Base-by-base conservation (phyloP, 2,113 vertebrate species). In the Saguinus midas region DNA sequence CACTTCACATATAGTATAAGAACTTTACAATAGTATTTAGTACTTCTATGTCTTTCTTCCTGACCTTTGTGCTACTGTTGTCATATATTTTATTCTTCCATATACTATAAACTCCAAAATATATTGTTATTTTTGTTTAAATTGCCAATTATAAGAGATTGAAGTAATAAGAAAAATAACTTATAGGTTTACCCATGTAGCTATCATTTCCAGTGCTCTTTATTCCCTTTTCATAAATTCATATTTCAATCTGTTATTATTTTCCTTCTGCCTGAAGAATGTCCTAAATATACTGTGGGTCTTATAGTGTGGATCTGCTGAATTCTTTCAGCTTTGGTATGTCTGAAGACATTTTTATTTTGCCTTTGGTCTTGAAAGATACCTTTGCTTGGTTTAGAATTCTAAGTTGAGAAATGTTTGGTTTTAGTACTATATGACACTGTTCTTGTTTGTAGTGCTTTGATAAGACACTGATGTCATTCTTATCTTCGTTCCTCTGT, bases 51-150 rank as follows among this genome's bases (percentile, higher is more conserved):
- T 95, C 80, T 76, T 93, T 90, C 58, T 57, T 92, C 7, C 27
- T 88, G 90, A 88, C 12, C 43, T 97, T 96, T 85, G 52, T 85
- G 29, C 14, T 93, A 86, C 25, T 87, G 25, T 32, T 97, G 37
- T 72, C 61, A 91, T 17, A 83, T 32, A 93, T 83, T 94, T 93
- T 90, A 90, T 13, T 61, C 82, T 87, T 73, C 87, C 16, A 83
- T 50, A 72, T 80, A 32, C 45, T 70, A 79, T 87, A 73, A 86
- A 40, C 23, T 55, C 32, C 35, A 50, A 85, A 89, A 73, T 37
- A 79, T 25, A 79, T 6, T 78, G 90, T 58, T 87, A 87, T 55
- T 91, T 92, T 93, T 93, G 50, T 86, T 86, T 87, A 96, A 89
- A 79, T 5, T 78, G 12, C n/a, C 48, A 96, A 91, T 80, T 86